Percentiles rank a stretch among this genome's conserved stretches.
Evolutionary conservation across 2,888 invertebrate species (phyloP).

Genomic region (Sepioteuthis lessoniana): DNA sequence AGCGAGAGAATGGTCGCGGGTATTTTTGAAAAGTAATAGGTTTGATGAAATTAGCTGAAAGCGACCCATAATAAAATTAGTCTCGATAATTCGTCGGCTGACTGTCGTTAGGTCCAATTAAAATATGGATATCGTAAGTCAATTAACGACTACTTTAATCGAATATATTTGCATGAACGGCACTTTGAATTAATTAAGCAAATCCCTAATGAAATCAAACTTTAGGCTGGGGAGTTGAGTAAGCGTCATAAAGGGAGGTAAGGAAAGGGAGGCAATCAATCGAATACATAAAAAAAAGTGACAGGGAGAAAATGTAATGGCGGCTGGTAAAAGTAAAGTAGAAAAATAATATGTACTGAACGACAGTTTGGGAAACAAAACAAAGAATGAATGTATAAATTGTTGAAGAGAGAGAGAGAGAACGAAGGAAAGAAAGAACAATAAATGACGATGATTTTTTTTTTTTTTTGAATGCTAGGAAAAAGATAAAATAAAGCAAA

Average conservation of each 20-base stretch:
- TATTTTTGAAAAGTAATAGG: background rate
- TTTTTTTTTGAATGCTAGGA: too few relatives aligned
- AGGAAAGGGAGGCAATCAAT: too few relatives aligned
- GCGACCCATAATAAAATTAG: background rate
- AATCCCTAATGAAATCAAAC: slow-evolving; percentile 23
- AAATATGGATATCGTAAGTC: slow-evolving; percentile 23
- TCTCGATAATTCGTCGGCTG: background rate
- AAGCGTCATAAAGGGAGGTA: background rate
- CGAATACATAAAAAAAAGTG: too few relatives aligned
- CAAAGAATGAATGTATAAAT: too few relatives aligned
- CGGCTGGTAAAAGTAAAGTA: too few relatives aligned
- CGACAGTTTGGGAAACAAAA: too few relatives aligned
- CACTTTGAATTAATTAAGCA: slow-evolving; percentile 23
- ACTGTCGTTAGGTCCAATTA: background rate
- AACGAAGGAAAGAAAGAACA: too few relatives aligned
- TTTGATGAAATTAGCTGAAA: slow-evolving; percentile 33
- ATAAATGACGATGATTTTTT: too few relatives aligned
- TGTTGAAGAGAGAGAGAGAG: too few relatives aligned
- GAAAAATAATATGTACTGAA: too few relatives aligned
- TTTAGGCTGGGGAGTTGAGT: background rate
- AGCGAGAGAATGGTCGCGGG: background rate
- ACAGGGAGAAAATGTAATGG: too few relatives aligned
- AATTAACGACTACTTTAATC: background rate
- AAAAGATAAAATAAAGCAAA: too few relatives aligned
- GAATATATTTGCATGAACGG: background rate